Conservation (phyloP, 2,797 vertebrate genomes). For the Phalloptychus januarius region DNA sequence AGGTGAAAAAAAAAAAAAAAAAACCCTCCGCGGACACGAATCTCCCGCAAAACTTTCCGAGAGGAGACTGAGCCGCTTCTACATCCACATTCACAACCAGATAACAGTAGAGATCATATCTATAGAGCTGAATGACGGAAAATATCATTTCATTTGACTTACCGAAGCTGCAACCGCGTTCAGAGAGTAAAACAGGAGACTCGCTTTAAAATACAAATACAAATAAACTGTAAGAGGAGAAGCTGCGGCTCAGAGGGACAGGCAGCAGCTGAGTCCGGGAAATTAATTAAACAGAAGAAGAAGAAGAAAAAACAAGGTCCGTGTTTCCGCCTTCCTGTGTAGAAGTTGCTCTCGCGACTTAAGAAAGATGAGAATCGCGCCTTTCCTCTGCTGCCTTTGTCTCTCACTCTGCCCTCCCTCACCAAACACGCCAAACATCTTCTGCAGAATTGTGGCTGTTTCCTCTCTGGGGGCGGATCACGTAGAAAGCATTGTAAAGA, state of each 20-base stretch:
- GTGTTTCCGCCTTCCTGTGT: background rate
- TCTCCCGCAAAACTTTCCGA: background rate
- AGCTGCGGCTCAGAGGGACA: background rate
- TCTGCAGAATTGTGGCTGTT: slow-evolving; percentile 8
- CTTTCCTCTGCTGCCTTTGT: background rate
- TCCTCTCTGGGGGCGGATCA: slow-evolving; percentile 30
- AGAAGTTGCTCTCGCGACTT: background rate
- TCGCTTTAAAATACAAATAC: background rate
- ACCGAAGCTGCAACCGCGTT: background rate
- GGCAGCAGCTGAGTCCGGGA: slow-evolving; percentile 1
- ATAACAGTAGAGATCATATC: background rate
- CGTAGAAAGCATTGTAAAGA: slow-evolving; percentile 8
- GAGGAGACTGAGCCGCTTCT: background rate
- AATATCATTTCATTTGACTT: background rate
- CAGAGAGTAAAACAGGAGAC: background rate
- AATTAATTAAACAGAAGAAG: background rate
- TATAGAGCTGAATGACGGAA: background rate
- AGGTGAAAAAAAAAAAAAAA: background rate
- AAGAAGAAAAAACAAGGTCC: background rate
- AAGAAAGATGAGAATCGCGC: slow-evolving; percentile 8
- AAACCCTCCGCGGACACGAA: background rate
- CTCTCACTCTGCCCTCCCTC: background rate
- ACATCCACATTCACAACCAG: background rate
- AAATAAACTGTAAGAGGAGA: background rate
- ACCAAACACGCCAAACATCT: slow-evolving; percentile 9